Percentiles rank a stretch among this genome's conserved stretches.
These are phyloP conservation scores for Loripinus fragilis DNA, from an alignment of 2,888 invertebrate species.

Conservation along the genomic window DNA sequence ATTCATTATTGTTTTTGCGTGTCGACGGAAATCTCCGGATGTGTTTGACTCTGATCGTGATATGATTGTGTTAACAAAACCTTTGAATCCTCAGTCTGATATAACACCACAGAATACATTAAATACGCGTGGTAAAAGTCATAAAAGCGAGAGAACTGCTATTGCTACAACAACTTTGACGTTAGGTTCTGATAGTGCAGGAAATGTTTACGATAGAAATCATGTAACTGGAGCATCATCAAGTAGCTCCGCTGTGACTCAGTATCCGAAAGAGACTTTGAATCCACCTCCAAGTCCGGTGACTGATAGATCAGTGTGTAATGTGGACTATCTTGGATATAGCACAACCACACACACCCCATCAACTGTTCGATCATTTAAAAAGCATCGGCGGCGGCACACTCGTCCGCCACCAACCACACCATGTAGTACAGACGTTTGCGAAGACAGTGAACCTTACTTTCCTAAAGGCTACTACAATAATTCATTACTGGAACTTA, in stretches of 20 bases:
- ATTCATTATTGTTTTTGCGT: constrained; percentile 82
- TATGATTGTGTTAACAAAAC: constrained; percentile 75
- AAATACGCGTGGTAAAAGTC: constrained; percentile 72
- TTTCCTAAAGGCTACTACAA: constrained; percentile 69
- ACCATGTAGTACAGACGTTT: constrained; percentile 97
- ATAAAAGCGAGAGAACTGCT: constrained; percentile 56
- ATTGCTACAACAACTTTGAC: constrained; percentile 70
- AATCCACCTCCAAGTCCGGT: constrained; percentile 97
- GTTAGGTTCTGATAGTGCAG: constrained; percentile 71
- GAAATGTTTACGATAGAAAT: constrained; percentile 85
- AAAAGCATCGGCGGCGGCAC: constrained; percentile 85
- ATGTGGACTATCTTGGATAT: constrained; percentile 72
- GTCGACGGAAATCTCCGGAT: constrained; percentile 74
- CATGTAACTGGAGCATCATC: constrained; percentile 89
- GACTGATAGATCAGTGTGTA: constrained; percentile 83
- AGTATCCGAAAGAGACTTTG: constrained; percentile 89
- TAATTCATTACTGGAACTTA: constrained; percentile 74
- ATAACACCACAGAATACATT: constrained; percentile 71
- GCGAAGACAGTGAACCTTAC: constrained; percentile 87
- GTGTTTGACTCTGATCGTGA: constrained; percentile 68
- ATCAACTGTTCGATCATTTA: constrained; percentile 84
- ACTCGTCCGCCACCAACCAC: constrained; percentile 94
- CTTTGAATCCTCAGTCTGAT: constrained; percentile 69
- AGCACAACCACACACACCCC: constrained; percentile 71
- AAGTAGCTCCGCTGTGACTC: constrained; percentile 86